Conservation (phyloP, 2,888 invertebrate genomes). For the Acanthosepion pharaonis region DNA sequence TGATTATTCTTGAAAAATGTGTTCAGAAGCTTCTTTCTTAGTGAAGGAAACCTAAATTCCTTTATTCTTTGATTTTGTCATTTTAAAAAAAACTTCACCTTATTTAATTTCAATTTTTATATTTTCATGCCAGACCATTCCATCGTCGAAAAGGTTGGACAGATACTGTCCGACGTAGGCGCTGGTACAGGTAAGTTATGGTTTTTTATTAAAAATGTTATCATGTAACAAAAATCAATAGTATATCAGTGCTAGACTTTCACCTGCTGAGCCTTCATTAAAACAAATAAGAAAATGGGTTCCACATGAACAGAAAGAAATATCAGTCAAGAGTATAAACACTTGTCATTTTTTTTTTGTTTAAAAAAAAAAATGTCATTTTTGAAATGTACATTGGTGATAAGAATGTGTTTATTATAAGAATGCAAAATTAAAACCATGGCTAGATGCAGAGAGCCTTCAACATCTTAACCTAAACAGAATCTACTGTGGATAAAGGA, state of each 20-base stretch:
- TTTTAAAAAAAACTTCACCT: neutral
- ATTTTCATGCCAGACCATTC: slow-evolving; percentile 80
- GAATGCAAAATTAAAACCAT: too few species aligned
- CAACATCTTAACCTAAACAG: too few species aligned
- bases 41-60: neutral
- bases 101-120: neutral
- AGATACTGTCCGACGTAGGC: slow-evolving; percentile 88
- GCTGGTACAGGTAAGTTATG: slow-evolving; percentile 79
- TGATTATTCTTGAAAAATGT: neutral
- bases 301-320: too few species aligned
- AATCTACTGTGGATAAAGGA: too few species aligned
- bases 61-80: neutral
- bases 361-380: too few species aligned
- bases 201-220: neutral
- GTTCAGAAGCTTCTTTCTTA: neutral
- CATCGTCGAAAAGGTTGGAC: slow-evolving; percentile 89
- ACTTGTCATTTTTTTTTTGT: too few species aligned
- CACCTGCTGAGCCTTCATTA: neutral
- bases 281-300: too few species aligned
- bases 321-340: too few species aligned
- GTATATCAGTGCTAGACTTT: neutral
- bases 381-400: too few species aligned
- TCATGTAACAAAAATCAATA: neutral
- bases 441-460: too few species aligned
- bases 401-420: too few species aligned